Evolutionary conservation across 2,113 vertebrate genomes (phyloP).

Genomic region (Ariopsis seemanni): DNA sequence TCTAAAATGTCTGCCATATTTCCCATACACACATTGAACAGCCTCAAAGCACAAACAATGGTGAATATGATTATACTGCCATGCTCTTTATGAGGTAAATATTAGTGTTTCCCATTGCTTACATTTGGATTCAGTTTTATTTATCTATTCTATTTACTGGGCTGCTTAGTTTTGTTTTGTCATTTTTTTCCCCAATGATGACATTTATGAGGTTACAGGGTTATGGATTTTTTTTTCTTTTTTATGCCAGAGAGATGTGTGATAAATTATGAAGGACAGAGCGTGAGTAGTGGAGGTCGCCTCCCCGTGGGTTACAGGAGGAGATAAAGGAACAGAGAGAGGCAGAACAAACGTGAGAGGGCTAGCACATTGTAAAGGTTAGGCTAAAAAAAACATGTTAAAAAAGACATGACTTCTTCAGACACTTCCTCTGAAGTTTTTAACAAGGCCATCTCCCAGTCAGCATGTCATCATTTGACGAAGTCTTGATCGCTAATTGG

Average conservation of each 20-base stretch:
- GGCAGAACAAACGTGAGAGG: not conserved
- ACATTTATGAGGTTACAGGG: constrained; percentile 2
- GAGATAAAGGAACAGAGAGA: not conserved
- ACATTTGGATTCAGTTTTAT: constrained; percentile 4
- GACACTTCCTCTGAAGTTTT: constrained; percentile 12
- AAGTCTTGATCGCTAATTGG: constrained; percentile 42
- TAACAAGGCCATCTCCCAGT: constrained; percentile 16
- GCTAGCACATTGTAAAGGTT: constrained; percentile 1
- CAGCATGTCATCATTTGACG: constrained; percentile 26
- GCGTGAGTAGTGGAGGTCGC: not conserved
- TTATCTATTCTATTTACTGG: not conserved
- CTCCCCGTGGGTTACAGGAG: not conserved
- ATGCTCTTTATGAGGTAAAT: not conserved
- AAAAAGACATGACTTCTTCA: constrained; percentile 16
- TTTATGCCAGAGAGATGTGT: constrained; percentile 9
- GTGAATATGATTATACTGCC: not conserved
- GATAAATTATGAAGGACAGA: constrained; percentile 44
- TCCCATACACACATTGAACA: not conserved
- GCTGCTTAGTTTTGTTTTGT: not conserved
- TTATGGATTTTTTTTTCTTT: not conserved
- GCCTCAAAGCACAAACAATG: not conserved
- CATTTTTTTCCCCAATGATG: not conserved
- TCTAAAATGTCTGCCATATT: not conserved
- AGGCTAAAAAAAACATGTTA: not conserved
- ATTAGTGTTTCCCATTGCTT: constrained; percentile 4